Conservation (phyloP, 1,140 invertebrate genomes). For the Drosophila rhopaloa region DNA sequence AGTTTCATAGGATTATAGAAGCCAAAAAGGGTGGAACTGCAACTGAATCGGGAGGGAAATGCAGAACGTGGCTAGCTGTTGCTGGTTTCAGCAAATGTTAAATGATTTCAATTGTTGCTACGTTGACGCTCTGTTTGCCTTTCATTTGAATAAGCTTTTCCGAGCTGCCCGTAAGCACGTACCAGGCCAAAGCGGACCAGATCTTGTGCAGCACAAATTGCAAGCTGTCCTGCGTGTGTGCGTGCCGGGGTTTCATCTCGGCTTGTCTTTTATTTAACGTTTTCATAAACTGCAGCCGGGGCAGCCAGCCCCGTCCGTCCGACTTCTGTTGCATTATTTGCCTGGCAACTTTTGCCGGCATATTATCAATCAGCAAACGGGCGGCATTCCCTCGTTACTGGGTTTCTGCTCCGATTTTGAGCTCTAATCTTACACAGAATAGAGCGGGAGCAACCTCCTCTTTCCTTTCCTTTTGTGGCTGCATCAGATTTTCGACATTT, state of each 20-base stretch:
- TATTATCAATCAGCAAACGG: slow-evolving; percentile 68
- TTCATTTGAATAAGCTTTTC: slow-evolving; percentile 45
- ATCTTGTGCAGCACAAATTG: slow-evolving; percentile 47
- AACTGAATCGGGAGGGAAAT: slow-evolving; percentile 1
- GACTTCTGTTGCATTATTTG: slow-evolving; percentile 42
- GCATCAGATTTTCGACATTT: slow-evolving; percentile 12
- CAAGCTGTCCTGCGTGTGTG: slow-evolving; percentile 38
- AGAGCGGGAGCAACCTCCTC: not conserved
- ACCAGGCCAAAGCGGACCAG: slow-evolving; percentile 11
- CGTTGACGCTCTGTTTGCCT: slow-evolving; percentile 46
- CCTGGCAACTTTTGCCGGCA: slow-evolving; percentile 46
- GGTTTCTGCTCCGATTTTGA: not conserved
- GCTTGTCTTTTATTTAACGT: slow-evolving; percentile 57
- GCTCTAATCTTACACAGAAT: slow-evolving; percentile 25
- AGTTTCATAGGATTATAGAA: slow-evolving; percentile 8
- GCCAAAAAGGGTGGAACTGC: not conserved
- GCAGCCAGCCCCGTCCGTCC: no score
- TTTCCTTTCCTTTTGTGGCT: slow-evolving; percentile 12
- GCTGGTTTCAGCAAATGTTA: slow-evolving; percentile 54
- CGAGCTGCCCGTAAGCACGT: slow-evolving; percentile 46
- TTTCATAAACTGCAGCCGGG: slow-evolving; percentile 40
- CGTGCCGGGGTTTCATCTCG: slow-evolving; percentile 22
- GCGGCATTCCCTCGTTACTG: slow-evolving; percentile 7
- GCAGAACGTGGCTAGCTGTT: slow-evolving; percentile 8
- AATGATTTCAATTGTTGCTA: slow-evolving; percentile 69